These are phyloP conservation scores for Cepphus grylle DNA, from an alignment of 2,113 vertebrate genomes.

Conservation along the genomic window DNA sequence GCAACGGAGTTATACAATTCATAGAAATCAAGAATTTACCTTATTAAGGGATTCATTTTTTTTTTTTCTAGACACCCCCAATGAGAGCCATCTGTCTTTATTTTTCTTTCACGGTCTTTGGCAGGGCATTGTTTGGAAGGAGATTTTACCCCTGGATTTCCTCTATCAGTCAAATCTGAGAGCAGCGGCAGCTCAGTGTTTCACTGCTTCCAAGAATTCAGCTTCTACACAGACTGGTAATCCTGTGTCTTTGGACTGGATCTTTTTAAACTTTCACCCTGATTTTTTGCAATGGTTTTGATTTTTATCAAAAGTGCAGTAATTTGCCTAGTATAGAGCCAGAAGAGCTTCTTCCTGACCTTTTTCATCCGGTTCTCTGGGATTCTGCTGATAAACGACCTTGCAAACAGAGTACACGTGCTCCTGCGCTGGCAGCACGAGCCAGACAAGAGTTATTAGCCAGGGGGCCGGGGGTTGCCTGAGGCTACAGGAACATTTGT, in stretches of 20 bases:
- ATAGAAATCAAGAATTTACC: background rate
- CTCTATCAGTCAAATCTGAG: slow-evolving; percentile 29
- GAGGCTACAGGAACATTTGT: slow-evolving; percentile 5
- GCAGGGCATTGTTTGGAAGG: background rate
- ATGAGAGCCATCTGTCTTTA: background rate
- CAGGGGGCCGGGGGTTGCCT: slow-evolving; percentile 19
- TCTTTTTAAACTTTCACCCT: background rate
- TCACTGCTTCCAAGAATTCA: background rate
- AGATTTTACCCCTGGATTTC: background rate
- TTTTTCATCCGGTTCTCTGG: background rate
- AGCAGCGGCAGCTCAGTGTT: background rate
- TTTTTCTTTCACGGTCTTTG: background rate
- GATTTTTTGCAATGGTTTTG: background rate
- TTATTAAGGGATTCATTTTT: background rate
- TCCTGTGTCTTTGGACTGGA: background rate
- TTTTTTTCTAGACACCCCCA: background rate
- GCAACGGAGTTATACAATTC: background rate
- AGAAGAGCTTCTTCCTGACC: background rate
- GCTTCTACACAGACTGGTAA: background rate
- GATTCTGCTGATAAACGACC: slow-evolving; percentile 19
- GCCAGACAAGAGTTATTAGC: slow-evolving; percentile 59
- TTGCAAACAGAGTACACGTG: background rate
- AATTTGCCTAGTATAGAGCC: background rate
- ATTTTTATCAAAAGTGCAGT: background rate
- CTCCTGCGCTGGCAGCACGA: background rate